These are phyloP conservation scores for Pogonognathellus flavescens DNA, from an alignment of 1,140 invertebrate species.

Conservation along the genomic window DNA sequence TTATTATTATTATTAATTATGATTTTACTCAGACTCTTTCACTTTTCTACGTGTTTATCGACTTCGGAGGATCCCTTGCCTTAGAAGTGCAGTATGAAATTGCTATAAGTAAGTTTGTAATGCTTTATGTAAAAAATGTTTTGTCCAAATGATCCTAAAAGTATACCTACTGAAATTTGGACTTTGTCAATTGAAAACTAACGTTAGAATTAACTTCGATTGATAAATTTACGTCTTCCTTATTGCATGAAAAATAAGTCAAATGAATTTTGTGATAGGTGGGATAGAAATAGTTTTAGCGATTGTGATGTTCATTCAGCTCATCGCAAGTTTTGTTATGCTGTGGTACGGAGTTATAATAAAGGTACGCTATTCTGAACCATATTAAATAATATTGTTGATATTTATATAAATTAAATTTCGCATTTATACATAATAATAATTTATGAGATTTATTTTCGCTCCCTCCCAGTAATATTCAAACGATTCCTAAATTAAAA, in stretches of 20 bases:
- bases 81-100: not conserved
- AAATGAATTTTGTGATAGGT: not conserved
- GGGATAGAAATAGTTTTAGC: slow-evolving; percentile 27
- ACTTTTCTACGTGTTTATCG: slow-evolving; percentile 51
- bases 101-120: slow-evolving; percentile 21
- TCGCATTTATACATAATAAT: not conserved
- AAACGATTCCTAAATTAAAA: too few relatives aligned
- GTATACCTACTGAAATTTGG: too few relatives aligned
- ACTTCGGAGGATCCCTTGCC: slow-evolving; percentile 50
- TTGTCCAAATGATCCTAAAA: too few relatives aligned
- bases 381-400: too few relatives aligned
- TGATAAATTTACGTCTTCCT: not conserved
- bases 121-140: too few relatives aligned
- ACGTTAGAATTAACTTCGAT: too few relatives aligned
- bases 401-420: too few relatives aligned
- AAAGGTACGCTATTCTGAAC: not conserved
- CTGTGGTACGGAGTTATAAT: slow-evolving; percentile 43
- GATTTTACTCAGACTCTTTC: slow-evolving; percentile 20
- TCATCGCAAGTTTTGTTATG: slow-evolving; percentile 29
- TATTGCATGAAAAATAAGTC: too few relatives aligned
- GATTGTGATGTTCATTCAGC: slow-evolving; percentile 32
- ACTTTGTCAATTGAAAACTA: too few relatives aligned
- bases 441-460: too few relatives aligned
- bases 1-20: not conserved
- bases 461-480: too few relatives aligned